Base-by-base conservation (phyloP, 92 coral and sea anemone species). In the Galaxea fascicularis region DNA sequence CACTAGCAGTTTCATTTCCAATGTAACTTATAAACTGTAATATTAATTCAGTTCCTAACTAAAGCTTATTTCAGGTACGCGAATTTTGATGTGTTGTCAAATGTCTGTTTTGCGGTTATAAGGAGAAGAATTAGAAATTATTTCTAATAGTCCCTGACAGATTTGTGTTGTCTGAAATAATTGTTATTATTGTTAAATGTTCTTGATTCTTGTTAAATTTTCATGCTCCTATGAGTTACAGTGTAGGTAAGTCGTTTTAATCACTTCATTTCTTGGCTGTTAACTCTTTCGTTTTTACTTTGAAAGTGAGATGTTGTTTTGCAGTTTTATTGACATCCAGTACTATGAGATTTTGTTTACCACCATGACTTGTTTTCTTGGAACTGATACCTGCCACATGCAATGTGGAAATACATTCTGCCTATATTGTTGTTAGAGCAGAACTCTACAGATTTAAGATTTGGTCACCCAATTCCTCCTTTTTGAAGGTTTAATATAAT, bases 71-170 rank as follows among this genome's bases (percentile, higher is more conserved):
- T 54, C 11, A 20, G 53, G 53, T 57, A 57, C 41, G 14, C 25
- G 69, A 10, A 58, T 77, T 77, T 63, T 24, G 27, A 10, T 63
- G 82, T 28, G 27, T 41, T 62, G 41, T 47, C 39, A 39, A 53
- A 73, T 73, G 49, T 27, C 44, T 17, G 18, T 51, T 51, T 41
- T 26, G n/a, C 22, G 25, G 16, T 49, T 27, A 28, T 73, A 17
- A 73, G 31, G 31, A 3, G 66, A 60, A 25, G 31, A 12, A 10
- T 27, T 16, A 24, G 16, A n/a, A n/a, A 35, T 35, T 35, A 35
- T 35, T 35, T 35, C 41, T 35, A 35, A 35, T 35, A 35, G 41
- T 35, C 6, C 2, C 3, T 35, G 41, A 35, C 41, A 35, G 41
- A 35, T 35, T 6, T 35, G 3, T 35, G 2, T 35, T 35, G 41